Conservation (phyloP, 2,113 vertebrate species). For the Xiphophorus couchianus region DNA sequence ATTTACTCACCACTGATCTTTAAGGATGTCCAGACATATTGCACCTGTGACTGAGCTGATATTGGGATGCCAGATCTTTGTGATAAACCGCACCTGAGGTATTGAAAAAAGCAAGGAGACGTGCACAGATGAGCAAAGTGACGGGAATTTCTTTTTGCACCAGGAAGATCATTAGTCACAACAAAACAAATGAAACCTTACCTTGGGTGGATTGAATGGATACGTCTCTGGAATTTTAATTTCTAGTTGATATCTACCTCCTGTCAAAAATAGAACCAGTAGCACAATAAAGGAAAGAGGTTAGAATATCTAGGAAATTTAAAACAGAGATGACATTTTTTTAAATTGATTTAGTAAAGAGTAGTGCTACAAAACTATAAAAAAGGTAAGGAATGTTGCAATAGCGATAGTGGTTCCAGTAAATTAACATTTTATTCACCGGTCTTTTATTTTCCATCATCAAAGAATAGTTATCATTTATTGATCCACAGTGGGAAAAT, state of each 20-base stretch:
- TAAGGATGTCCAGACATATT: slow-evolving; percentile 99
- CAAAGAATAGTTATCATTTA: too few species aligned
- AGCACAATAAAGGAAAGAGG: background rate
- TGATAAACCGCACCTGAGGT: slow-evolving; percentile 96
- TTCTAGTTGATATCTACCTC: slow-evolving; percentile 85
- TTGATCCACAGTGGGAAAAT: too few species aligned
- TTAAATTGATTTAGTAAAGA: too few species aligned
- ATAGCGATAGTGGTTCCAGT: too few species aligned
- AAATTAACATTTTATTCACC: too few species aligned
- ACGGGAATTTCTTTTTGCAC: background rate
- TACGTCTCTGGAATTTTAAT: slow-evolving; percentile 87
- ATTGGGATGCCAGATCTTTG: slow-evolving; percentile 99
- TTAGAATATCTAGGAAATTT: background rate
- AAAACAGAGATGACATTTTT: too few species aligned
- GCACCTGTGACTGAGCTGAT: slow-evolving; percentile 99
- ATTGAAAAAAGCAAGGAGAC: background rate
- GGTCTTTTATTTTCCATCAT: too few species aligned
- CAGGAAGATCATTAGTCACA: background rate
- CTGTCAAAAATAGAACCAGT: slow-evolving; percentile 49
- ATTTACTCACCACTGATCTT: slow-evolving; percentile 97
- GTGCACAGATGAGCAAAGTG: background rate
- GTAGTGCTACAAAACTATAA: too few species aligned
- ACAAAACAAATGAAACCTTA: slow-evolving; percentile 39
- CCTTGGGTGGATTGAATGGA: slow-evolving; percentile 87
- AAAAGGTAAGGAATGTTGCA: too few species aligned